Evolutionary conservation across 2,888 invertebrate species (phyloP).

Genomic region (Oeneis ivallda): DNA sequence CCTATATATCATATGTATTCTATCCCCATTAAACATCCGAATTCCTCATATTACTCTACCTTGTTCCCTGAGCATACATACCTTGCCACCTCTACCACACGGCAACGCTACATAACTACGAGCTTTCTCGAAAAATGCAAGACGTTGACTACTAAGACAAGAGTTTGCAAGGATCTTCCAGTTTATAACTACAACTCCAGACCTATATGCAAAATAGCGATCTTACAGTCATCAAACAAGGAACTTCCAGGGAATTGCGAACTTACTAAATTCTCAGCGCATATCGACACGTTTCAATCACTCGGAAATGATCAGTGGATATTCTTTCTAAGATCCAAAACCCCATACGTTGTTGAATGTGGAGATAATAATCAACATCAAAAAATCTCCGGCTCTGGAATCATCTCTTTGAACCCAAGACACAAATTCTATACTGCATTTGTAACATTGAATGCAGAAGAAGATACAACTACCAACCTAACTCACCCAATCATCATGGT

Average conservation of each 20-base stretch:
- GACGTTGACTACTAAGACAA: no score
- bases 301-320: conserved; percentile 39
- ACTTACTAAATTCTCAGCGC: conserved; percentile 38
- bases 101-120: conserved; percentile 41
- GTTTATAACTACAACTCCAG: no score
- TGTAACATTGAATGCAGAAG: conserved; percentile 40
- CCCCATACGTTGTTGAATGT: conserved; percentile 36
- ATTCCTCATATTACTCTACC: conserved; percentile 42
- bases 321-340: conserved; percentile 34
- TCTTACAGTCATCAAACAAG: no score
- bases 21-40: conserved; percentile 44
- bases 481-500: no score
- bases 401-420: conserved; percentile 30
- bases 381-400: conserved; percentile 35
- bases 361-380: conserved; percentile 32
- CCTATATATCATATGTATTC: conserved; percentile 44
- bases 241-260: no score
- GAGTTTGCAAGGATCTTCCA: no score
- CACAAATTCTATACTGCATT: conserved; percentile 41
- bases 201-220: no score
- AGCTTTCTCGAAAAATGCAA: no score
- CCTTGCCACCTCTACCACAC: conserved; percentile 41
- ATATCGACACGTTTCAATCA: conserved; percentile 40
- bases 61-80: conserved; percentile 46
- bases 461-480: no score